These are phyloP conservation scores for Polylopha cassiicola DNA, from an alignment of 2,888 invertebrate genomes.

Conservation along the genomic window DNA sequence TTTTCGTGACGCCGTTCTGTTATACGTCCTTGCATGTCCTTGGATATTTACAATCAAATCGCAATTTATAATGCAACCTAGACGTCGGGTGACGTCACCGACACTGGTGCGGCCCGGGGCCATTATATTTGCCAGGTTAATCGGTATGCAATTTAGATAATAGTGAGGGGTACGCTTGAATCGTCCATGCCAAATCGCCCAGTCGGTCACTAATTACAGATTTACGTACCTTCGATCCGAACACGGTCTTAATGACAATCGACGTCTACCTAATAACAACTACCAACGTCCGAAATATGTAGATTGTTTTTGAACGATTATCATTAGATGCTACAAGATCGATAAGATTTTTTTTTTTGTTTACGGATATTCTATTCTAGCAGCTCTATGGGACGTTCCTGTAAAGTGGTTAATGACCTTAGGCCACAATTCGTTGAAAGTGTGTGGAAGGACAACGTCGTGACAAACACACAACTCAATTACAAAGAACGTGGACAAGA, in stretches of 20 bases:
- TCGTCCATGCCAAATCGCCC: conserved; percentile 35
- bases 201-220: conserved; percentile 41
- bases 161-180: conserved; percentile 42
- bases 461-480: conserved; percentile 38
- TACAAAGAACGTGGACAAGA: conserved; percentile 26
- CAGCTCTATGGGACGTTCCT: conserved; percentile 2
- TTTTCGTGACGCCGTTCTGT: conserved; percentile 15
- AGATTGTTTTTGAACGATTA: too few species aligned
- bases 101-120: conserved; percentile 42
- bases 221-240: conserved; percentile 20
- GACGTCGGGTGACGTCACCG: conserved; percentile 39
- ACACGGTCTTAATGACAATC: conserved; percentile 15
- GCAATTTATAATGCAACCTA: conserved; percentile 40
- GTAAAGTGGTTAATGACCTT: conserved; percentile 16
- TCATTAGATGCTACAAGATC: too few species aligned
- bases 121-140: conserved; percentile 38
- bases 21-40: conserved; percentile 36
- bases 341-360: too few species aligned
- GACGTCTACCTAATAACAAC: conserved; percentile 10
- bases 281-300: too few species aligned
- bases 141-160: conserved; percentile 54
- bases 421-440: conserved; percentile 12
- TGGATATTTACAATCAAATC: conserved; percentile 41
- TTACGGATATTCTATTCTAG: too few species aligned
- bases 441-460: conserved; percentile 35